Percentiles rank a stretch among this genome's conserved stretches.
Evolutionary conservation across 1,140 invertebrate genomes (phyloP).

Genomic region (Pristionchus pacificus): DNA sequence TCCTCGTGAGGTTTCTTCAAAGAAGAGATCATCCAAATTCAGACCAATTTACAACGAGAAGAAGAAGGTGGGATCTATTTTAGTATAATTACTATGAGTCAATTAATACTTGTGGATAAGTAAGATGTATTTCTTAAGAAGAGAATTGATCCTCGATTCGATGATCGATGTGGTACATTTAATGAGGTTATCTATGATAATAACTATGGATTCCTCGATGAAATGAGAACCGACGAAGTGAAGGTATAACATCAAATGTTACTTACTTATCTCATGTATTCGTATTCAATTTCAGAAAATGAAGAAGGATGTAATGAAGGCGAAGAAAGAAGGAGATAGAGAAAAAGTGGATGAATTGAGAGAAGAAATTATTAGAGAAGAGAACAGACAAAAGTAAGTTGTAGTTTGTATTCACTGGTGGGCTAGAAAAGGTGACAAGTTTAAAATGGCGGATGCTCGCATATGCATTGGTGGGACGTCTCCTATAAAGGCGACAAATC

Average conservation of each 20-base stretch:
- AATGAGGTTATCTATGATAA: conserved; percentile 24
- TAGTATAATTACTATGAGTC: background rate
- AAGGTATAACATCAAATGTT: no score
- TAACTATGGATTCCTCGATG: conserved; percentile 26
- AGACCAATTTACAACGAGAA: conserved; percentile 17
- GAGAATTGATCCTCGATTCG: conserved; percentile 25
- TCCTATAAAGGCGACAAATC: no score
- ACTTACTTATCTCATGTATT: background rate
- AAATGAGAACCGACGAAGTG: conserved; percentile 14
- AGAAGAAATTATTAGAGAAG: background rate
- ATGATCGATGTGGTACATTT: conserved; percentile 19
- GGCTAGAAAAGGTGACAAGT: no score
- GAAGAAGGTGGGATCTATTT: conserved; percentile 12
- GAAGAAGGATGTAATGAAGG: background rate
- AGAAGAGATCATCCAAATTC: conserved; percentile 8
- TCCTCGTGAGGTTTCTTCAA: conserved; percentile 22
- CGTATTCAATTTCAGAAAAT: background rate
- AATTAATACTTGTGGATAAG: no score
- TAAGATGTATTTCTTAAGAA: conserved; percentile 9
- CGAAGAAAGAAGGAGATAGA: background rate
- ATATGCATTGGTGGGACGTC: no score
- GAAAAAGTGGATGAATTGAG: background rate
- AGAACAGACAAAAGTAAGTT: background rate
- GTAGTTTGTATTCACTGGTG: no score
- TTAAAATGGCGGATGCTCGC: no score